These are phyloP conservation scores for Serrognathus titanus DNA, from an alignment of 2,888 invertebrate genomes.

Conservation along the genomic window DNA sequence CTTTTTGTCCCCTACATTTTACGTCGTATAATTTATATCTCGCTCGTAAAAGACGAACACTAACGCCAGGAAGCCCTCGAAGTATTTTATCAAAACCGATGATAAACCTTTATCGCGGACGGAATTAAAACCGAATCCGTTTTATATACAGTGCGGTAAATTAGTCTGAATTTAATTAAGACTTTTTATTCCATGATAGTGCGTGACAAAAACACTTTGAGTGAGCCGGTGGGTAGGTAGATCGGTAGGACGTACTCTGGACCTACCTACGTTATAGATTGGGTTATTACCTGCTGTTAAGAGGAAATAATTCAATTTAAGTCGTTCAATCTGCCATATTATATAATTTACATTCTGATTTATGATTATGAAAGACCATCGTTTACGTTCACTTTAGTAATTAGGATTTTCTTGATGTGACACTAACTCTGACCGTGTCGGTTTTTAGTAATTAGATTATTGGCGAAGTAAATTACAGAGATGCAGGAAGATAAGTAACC, in stretches of 20 bases:
- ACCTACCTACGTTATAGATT: slow-evolving; percentile 1
- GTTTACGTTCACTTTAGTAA: not conserved
- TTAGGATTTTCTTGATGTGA: not conserved
- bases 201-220: slow-evolving; percentile 32
- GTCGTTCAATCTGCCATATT: slow-evolving; percentile 33
- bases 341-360: slow-evolving; percentile 29
- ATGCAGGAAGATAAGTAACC: too few relatives aligned
- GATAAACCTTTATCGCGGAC: too few relatives aligned
- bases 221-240: slow-evolving; percentile 17
- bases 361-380: slow-evolving; percentile 18
- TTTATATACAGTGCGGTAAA: not conserved
- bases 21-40: too few relatives aligned
- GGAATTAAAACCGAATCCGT: too few relatives aligned
- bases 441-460: too few relatives aligned
- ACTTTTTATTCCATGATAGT: slow-evolving; percentile 30
- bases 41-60: too few relatives aligned
- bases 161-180: slow-evolving; percentile 31
- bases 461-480: too few relatives aligned
- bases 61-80: too few relatives aligned
- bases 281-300: slow-evolving; percentile 34
- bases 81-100: too few relatives aligned
- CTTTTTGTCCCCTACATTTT: too few relatives aligned
- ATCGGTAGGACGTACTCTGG: not conserved
- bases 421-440: too few relatives aligned
- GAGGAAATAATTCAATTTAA: slow-evolving; percentile 39